Evolutionary conservation across 2,113 vertebrate species (phyloP).

Genomic region (Orycteropus afer): DNA sequence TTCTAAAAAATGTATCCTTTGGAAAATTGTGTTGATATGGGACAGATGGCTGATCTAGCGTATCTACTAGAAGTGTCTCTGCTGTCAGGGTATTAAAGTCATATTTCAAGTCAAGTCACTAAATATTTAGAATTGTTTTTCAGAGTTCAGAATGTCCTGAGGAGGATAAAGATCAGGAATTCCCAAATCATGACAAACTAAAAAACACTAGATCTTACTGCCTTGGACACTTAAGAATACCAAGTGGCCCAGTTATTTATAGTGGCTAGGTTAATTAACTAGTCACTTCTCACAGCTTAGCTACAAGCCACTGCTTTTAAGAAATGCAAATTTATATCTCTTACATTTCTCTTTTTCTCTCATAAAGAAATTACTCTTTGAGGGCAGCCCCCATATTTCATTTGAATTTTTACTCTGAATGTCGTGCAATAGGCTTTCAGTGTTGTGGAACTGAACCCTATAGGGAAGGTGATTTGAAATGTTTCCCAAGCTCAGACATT

Average conservation of each 20-base stretch:
- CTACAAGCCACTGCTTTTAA: background rate
- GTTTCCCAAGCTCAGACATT: constrained; percentile 7
- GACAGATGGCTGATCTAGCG: constrained; percentile 49
- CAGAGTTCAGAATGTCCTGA: constrained; percentile 61
- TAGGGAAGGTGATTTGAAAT: constrained; percentile 10
- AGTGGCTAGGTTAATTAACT: background rate
- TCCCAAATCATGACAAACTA: constrained; percentile 29
- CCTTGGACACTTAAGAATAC: constrained; percentile 13
- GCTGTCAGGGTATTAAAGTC: constrained; percentile 31
- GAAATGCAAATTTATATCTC: background rate
- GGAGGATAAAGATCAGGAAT: constrained; percentile 29
- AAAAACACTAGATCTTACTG: background rate
- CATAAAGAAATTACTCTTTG: background rate
- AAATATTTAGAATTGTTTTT: constrained; percentile 75
- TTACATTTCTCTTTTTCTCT: background rate
- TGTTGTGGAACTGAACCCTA: background rate
- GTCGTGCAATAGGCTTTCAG: background rate
- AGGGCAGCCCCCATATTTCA: background rate
- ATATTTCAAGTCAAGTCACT: constrained; percentile 63
- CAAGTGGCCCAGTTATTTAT: background rate
- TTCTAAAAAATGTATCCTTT: constrained; percentile 60
- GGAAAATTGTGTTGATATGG: constrained; percentile 45
- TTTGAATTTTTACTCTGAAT: background rate
- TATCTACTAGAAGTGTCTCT: constrained; percentile 46
- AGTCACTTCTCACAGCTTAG: background rate